Conservation (phyloP, 2,888 invertebrate species). For the Gryllus longicercus region DNA sequence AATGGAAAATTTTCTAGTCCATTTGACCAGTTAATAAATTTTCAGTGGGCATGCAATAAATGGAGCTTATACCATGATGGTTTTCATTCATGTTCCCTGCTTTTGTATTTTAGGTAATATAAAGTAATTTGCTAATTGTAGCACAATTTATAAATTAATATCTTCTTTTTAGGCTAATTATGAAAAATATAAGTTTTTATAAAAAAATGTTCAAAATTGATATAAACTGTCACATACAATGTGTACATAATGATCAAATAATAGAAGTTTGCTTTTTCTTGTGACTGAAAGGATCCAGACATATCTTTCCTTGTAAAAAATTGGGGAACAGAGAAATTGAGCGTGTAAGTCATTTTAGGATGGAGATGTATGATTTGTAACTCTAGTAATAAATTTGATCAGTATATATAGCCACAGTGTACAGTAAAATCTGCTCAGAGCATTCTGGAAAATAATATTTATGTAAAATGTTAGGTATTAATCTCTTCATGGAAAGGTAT, state of each 20-base stretch:
- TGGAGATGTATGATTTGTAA: conserved; percentile 6
- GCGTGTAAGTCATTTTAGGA: neutral
- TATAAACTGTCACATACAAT: conserved; percentile 17
- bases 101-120: neutral
- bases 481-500: neutral
- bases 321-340: neutral
- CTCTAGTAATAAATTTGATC: neutral
- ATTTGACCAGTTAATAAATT: conserved; percentile 32
- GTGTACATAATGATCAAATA: neutral
- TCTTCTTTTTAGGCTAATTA: neutral
- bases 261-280: neutral
- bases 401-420: neutral
- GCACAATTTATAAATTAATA: conserved; percentile 17
- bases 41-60: neutral
- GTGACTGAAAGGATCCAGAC: conserved; percentile 17
- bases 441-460: neutral
- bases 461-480: neutral
- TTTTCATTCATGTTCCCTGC: neutral
- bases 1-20: conserved; percentile 36
- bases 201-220: conserved; percentile 7
- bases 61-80: neutral
- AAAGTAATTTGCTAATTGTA: neutral
- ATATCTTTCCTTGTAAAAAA: neutral
- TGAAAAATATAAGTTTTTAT: conserved; percentile 11
- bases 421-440: neutral